Conservation (phyloP, 2,888 invertebrate species). For the Orthosia incerta region DNA sequence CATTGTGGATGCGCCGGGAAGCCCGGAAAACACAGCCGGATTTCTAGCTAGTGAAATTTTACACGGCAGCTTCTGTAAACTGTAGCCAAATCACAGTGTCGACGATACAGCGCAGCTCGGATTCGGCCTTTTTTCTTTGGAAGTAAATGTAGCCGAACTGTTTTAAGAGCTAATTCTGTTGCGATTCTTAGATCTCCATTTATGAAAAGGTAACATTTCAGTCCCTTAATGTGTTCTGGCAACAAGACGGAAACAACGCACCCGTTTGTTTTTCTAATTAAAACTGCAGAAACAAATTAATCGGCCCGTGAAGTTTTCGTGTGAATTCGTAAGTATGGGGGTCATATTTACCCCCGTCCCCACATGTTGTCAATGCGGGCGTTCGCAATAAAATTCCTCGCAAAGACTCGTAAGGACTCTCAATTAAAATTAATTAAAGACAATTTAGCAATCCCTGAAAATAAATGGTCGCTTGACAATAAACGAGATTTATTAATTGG, state of each 20-base stretch:
- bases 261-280: conserved; percentile 73
- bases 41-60: conserved; percentile 89
- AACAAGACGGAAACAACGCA: conserved; percentile 74
- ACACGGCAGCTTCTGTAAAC: conserved; percentile 77
- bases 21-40: conserved; percentile 89
- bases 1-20: conserved; percentile 89
- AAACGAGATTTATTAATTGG: conserved; percentile 86
- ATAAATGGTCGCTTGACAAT: conserved; percentile 86
- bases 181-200: conserved; percentile 73
- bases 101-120: conserved; percentile 71
- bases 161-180: conserved; percentile 76
- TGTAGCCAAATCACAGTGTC: conserved; percentile 80
- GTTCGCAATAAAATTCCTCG: conserved; percentile 85
- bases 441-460: conserved; percentile 89
- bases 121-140: conserved; percentile 78
- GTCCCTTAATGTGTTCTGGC: conserved; percentile 71
- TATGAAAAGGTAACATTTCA: conserved; percentile 78
- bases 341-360: conserved; percentile 74
- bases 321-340: conserved; percentile 84
- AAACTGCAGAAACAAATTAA: conserved; percentile 70
- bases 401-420: conserved; percentile 85
- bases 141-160: conserved; percentile 80
- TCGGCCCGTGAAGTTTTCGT: conserved; percentile 74
- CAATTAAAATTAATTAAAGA: conserved; percentile 91
- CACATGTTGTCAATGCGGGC: conserved; percentile 84